Percentiles rank a stretch among this genome's conserved stretches.
phyloP scores from a whole-genome alignment of 2,797 vertebrate genomes.

The Galago senegalensis region DNA sequence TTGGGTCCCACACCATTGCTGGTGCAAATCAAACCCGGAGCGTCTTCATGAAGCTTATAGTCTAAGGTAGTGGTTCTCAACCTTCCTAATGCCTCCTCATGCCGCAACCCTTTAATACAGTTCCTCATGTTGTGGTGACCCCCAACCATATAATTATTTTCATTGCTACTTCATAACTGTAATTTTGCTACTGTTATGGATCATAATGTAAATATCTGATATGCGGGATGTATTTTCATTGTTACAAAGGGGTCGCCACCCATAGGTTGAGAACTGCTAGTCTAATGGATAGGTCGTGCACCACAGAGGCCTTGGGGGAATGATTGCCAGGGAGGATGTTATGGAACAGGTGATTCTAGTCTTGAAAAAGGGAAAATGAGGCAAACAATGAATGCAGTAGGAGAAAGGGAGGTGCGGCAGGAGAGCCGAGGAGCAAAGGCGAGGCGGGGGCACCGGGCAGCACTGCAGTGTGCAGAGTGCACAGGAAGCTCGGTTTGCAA shows the following conservation, averaged over 20 bases:
- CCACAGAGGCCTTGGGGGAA: rapidly evolving
- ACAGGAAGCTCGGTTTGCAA: not conserved
- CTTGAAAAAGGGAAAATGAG: not conserved
- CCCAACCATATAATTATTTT: too few species aligned
- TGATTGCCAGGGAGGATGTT: not conserved
- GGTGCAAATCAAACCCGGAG: not conserved
- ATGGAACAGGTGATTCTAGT: not conserved
- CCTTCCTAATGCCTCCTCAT: too few species aligned
- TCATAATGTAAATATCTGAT: too few species aligned
- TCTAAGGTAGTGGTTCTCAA: too few species aligned
- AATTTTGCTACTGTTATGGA: too few species aligned
- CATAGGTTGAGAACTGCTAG: too few species aligned
- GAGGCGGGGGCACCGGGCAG: rapidly evolving
- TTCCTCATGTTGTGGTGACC: too few species aligned
- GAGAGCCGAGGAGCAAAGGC: not conserved
- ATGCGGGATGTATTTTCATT: too few species aligned
- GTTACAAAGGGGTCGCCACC: too few species aligned
- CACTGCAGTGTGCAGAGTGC: not conserved
- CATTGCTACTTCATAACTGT: too few species aligned
- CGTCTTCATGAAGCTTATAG: not conserved
- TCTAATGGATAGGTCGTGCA: too few species aligned
- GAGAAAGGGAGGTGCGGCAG: not conserved
- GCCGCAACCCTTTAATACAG: too few species aligned
- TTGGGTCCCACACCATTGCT: not conserved
- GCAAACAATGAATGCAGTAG: not conserved